Evolutionary conservation across 2,797 vertebrate genomes (phyloP).

Genomic region (Micromesistius poutassou): DNA sequence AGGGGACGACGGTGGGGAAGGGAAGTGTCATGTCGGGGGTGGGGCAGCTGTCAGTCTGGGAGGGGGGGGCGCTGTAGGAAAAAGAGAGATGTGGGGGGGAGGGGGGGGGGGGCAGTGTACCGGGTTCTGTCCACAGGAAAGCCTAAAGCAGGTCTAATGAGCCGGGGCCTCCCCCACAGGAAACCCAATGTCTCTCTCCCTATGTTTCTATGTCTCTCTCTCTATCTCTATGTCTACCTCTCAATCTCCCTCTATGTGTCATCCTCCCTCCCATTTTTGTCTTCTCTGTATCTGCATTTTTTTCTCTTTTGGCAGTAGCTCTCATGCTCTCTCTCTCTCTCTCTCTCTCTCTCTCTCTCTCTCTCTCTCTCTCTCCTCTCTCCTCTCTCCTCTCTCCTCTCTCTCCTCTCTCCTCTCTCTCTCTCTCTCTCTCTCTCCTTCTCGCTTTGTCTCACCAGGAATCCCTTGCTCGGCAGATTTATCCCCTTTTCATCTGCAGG

Average conservation of each 20-base stretch:
- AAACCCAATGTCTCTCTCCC: slow-evolving; percentile 29
- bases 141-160: slow-evolving; percentile 68
- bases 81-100: slow-evolving; percentile 15
- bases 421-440: background rate
- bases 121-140: slow-evolving; percentile 58
- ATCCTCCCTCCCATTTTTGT: slow-evolving; percentile 16
- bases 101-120: slow-evolving; percentile 56
- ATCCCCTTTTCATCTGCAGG: slow-evolving; percentile 44
- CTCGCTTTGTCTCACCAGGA: slow-evolving; percentile 14
- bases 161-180: slow-evolving; percentile 52
- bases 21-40: slow-evolving; percentile 41
- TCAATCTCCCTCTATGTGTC: slow-evolving; percentile 16
- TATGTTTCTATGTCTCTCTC: background rate
- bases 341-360: slow-evolving; percentile 6
- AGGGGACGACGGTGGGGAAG: slow-evolving; percentile 70
- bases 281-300: background rate
- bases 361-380: background rate
- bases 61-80: slow-evolving; percentile 16
- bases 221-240: background rate
- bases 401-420: slow-evolving; percentile 8
- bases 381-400: slow-evolving; percentile 10
- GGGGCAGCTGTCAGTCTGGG: slow-evolving; percentile 70
- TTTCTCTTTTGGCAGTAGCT: background rate
- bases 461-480: slow-evolving; percentile 40
- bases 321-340: background rate